Percentiles rank a stretch among this genome's conserved stretches.
phyloP scores from a whole-genome alignment of 2,113 vertebrate species.

The Actinemys pallida region DNA sequence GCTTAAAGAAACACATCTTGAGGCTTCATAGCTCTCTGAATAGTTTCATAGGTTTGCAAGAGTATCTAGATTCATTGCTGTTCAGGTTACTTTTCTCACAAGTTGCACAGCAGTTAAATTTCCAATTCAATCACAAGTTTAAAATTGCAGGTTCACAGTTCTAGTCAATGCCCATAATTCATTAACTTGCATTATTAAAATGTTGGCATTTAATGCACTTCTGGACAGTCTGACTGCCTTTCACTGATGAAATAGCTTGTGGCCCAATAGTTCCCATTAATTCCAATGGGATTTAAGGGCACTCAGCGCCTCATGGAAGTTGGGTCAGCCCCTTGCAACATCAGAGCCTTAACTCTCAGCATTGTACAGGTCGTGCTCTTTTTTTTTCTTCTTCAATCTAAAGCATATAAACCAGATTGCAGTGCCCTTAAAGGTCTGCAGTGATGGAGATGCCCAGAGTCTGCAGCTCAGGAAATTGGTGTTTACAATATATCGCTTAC shows the following conservation, averaged over 20 bases:
- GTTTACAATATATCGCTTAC: neutral
- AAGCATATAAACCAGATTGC: no score
- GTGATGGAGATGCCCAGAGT: no score
- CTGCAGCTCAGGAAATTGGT: no score
- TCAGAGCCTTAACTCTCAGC: neutral
- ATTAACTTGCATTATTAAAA: neutral
- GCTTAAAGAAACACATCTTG: fast-evolving
- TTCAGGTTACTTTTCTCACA: neutral
- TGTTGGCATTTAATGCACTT: neutral
- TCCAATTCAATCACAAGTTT: neutral
- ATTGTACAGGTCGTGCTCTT: no score
- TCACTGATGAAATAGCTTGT: neutral
- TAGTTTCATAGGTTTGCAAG: fast-evolving
- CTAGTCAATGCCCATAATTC: neutral
- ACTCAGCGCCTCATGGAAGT: neutral
- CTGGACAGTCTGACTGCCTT: neutral
- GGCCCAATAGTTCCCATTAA: neutral
- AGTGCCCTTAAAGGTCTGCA: no score
- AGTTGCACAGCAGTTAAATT: neutral
- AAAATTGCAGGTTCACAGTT: neutral
- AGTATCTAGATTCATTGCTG: neutral
- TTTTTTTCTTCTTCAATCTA: no score
- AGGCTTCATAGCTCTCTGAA: neutral
- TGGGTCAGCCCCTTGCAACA: neutral
- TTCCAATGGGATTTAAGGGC: neutral